Evolutionary conservation across 2,113 vertebrate genomes (phyloP).

Genomic region (Micromys minutus): DNA sequence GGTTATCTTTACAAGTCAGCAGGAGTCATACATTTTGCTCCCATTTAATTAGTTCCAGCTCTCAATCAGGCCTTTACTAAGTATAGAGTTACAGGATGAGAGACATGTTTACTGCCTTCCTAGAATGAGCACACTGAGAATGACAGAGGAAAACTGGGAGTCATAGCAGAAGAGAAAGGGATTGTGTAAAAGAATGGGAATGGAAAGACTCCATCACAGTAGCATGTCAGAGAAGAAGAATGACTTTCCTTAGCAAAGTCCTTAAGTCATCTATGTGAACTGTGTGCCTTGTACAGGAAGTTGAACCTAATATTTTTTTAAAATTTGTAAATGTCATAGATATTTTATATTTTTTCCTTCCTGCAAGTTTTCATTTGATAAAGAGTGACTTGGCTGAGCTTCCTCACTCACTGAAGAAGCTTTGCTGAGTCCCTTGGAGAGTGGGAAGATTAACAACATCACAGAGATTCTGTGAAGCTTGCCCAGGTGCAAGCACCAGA

Average conservation of each 20-base stretch:
- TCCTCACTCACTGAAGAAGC: neutral
- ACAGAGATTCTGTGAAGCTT: neutral
- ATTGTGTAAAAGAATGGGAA: rapidly evolving
- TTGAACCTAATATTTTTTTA: neutral
- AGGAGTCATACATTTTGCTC: neutral
- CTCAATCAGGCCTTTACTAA: neutral
- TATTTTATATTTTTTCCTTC: neutral
- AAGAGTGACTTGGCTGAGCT: too few species aligned
- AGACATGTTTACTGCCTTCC: neutral
- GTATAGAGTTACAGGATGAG: neutral
- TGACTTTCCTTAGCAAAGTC: neutral
- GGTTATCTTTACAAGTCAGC: neutral
- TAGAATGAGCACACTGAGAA: neutral
- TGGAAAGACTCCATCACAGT: too few species aligned
- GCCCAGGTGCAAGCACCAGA: neutral
- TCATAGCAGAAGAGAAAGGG: rapidly evolving
- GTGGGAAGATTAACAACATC: neutral
- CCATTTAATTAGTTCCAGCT: neutral
- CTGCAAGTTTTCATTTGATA: neutral
- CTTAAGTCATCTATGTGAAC: neutral
- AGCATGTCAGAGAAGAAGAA: neutral
- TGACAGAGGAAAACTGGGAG: neutral
- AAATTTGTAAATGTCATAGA: neutral
- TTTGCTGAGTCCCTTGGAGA: neutral
- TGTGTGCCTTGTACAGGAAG: too few species aligned